Evolutionary conservation across 2,888 invertebrate genomes (phyloP).

Genomic region (Nemotelus pantherinus): DNA sequence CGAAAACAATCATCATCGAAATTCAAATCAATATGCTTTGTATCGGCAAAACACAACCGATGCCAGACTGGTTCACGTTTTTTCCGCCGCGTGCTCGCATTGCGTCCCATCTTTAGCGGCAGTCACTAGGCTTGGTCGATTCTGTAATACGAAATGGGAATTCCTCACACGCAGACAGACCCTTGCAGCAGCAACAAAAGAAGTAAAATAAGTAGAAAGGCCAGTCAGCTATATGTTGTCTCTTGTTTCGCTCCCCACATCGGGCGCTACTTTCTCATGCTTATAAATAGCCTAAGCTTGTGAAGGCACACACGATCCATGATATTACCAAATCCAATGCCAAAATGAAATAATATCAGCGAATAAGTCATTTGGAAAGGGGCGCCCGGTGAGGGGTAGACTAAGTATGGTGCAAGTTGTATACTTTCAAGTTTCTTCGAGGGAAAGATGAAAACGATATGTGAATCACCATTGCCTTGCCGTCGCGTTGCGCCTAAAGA

Average conservation of each 20-base stretch:
- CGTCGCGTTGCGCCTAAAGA: too few relatives aligned
- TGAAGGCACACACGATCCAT: background rate
- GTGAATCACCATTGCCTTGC: too few relatives aligned
- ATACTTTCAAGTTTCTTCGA: background rate
- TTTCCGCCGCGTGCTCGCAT: too few relatives aligned
- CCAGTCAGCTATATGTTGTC: background rate
- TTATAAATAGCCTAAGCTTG: constrained; percentile 8
- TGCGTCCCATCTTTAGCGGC: background rate
- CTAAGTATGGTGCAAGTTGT: background rate
- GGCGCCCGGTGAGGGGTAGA: background rate
- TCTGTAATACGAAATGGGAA: background rate
- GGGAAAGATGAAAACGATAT: background rate
- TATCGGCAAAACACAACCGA: background rate
- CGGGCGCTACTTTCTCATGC: background rate
- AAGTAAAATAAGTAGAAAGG: constrained; percentile 14
- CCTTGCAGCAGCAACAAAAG: background rate
- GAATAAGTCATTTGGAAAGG: constrained; percentile 5
- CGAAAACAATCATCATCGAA: background rate
- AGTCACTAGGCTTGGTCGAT: background rate
- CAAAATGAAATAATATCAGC: background rate
- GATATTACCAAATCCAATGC: background rate
- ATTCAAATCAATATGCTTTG: constrained; percentile 18
- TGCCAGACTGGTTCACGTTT: background rate
- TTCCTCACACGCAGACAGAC: constrained; percentile 19
- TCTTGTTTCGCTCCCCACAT: background rate